Evolutionary conservation across 2,113 vertebrate genomes (phyloP), one percentile per base, ranked within the genome.

Genomic region (Labrus mixtus): DNA sequence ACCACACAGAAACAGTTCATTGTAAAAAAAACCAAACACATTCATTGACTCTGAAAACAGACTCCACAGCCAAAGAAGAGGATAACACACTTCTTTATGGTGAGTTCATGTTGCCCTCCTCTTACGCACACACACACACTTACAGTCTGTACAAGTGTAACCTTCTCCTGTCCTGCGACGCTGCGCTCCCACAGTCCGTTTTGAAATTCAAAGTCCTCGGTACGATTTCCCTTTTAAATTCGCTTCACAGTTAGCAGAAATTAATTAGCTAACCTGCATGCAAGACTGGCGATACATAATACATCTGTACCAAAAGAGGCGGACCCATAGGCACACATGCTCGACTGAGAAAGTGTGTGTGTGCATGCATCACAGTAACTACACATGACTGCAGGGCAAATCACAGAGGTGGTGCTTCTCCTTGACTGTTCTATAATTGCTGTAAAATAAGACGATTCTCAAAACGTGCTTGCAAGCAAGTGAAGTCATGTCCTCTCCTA

Each of bases 191-290:
- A 22, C 56, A 29, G 48, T 81, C 68, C 41, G 76, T 85, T 88
- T 73, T 86, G 78, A 87, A 87, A 86, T 86, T 86, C 83, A 57
- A 64, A 90, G 88, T 72, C 53, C 37, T 79, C 69, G 55, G 29
- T 71, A 70, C 67, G 77, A 76, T 84, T 79, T 87, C 77, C 70
- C 81, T 88, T 90, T 88, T 37, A 83, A 76, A 88, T 84, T 83
- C 7, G 15, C 60, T 73, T 78, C 81, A 75, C 83, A 85, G 75
- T 88, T 83, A 84, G 86, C 80, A 85, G 77, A 92, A 90, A 91
- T 90, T 86, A 93, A 93, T 93, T 79, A 85, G 76, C 80, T 75
- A 60, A 81, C 82, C 83, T 82, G 78, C 89, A 89, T 64, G 85
- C 65, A 77, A 84, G 75, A 78, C 75, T 83, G 82, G 70, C 67